phyloP scores from a whole-genome alignment of 2,888 invertebrate genomes.

The Cancer borealis region DNA sequence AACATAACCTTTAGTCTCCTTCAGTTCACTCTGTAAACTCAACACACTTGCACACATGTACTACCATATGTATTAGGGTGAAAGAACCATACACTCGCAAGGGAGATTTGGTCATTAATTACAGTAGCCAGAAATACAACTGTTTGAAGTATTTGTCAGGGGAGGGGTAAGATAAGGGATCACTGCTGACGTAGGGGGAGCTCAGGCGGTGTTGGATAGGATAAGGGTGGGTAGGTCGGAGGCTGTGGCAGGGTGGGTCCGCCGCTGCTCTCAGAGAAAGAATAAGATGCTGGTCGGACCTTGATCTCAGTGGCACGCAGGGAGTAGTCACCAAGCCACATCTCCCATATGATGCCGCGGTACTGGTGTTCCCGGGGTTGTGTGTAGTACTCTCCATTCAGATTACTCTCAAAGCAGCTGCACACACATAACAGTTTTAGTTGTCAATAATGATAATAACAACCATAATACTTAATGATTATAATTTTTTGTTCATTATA shows the following conservation, averaged over 20 bases:
- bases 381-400: conserved; percentile 82
- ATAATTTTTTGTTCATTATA: no score
- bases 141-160: neutral
- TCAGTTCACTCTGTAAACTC: neutral
- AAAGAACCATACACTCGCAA: no score
- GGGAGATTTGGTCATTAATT: no score
- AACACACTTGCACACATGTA: neutral
- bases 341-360: conserved; percentile 83
- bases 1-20: neutral
- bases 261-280: neutral
- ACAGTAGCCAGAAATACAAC: neutral
- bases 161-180: neutral
- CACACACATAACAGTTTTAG: neutral
- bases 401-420: conserved; percentile 83
- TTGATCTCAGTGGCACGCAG: conserved; percentile 82
- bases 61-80: neutral
- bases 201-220: conserved; percentile 47
- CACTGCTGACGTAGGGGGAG: conserved; percentile 64
- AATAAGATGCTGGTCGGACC: conserved; percentile 79
- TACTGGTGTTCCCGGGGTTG: conserved; percentile 81
- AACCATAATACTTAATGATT: neutral
- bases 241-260: neutral
- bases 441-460: neutral
- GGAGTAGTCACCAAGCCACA: conserved; percentile 83
- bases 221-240: neutral